Evolutionary conservation across 2,797 vertebrate genomes (phyloP).

Genomic region (Balearica regulorum): DNA sequence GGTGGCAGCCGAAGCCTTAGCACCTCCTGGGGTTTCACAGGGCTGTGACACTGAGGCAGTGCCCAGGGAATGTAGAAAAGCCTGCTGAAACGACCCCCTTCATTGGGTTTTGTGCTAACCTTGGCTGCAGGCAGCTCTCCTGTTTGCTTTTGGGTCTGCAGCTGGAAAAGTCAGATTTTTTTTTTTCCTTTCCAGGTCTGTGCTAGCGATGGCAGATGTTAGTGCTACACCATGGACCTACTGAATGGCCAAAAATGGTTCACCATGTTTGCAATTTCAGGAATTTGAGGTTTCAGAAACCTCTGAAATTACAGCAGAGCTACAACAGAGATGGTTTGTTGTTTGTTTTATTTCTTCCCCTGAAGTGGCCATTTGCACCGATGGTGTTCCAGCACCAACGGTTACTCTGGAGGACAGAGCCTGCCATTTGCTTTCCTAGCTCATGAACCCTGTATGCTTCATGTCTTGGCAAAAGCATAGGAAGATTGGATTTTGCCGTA

Average conservation of each 20-base stretch:
- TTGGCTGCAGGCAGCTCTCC: neutral
- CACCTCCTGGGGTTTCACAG: neutral
- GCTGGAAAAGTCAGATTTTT: neutral
- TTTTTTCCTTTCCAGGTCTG: neutral
- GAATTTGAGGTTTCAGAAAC: neutral
- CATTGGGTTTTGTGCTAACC: neutral
- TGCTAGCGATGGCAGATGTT: accelerated
- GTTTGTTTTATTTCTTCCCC: neutral
- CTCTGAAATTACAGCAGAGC: neutral
- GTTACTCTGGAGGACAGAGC: neutral
- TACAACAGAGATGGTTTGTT: neutral
- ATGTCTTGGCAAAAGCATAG: accelerated
- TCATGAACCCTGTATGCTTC: accelerated
- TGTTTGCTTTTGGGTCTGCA: neutral
- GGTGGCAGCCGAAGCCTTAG: neutral
- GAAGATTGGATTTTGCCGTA: accelerated
- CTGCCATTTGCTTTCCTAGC: neutral
- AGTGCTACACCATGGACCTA: neutral
- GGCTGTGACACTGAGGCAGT: neutral
- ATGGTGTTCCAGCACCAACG: neutral
- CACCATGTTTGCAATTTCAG: neutral
- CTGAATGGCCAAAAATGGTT: neutral
- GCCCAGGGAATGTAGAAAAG: neutral
- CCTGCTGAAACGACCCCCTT: neutral
- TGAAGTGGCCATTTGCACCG: neutral